Evolutionary conservation across 2,113 vertebrate species (phyloP).

Genomic region (Donacobius atricapilla): DNA sequence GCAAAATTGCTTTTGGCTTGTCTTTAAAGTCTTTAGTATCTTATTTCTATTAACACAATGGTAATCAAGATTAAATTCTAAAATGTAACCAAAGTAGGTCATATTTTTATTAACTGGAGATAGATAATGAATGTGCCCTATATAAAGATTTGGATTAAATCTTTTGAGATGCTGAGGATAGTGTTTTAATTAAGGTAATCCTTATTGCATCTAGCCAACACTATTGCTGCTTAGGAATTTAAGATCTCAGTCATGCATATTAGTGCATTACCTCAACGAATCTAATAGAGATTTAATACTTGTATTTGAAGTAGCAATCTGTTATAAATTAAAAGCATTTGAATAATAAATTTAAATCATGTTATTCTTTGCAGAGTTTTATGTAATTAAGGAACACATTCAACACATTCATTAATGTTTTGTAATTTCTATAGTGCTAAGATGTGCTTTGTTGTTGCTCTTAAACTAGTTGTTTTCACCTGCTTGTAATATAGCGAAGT

Average conservation of each 20-base stretch:
- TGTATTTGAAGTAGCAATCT: constrained; percentile 76
- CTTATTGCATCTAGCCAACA: constrained; percentile 77
- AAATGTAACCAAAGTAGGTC: constrained; percentile 75
- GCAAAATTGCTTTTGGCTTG: constrained; percentile 75
- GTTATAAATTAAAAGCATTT: constrained; percentile 75
- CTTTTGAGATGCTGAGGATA: constrained; percentile 70
- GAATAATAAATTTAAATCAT: constrained; percentile 69
- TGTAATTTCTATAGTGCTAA: constrained; percentile 27
- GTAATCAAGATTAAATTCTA: constrained; percentile 78
- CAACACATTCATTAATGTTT: constrained; percentile 17
- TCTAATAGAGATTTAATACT: constrained; percentile 78
- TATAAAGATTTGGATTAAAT: constrained; percentile 74
- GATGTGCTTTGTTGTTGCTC: constrained; percentile 55
- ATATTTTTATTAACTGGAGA: constrained; percentile 77
- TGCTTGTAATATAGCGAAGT: neutral
- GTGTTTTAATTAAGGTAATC: constrained; percentile 81
- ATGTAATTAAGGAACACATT: constrained; percentile 58
- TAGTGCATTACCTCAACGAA: constrained; percentile 66
- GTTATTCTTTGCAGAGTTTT: constrained; percentile 70
- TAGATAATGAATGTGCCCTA: constrained; percentile 76
- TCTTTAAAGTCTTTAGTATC: constrained; percentile 73
- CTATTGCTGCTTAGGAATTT: constrained; percentile 72
- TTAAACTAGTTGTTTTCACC: constrained; percentile 40
- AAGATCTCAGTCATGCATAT: constrained; percentile 71
- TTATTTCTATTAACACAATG: constrained; percentile 80